Conservation (phyloP, 2,113 vertebrate genomes). For the Chunga burmeisteri region DNA sequence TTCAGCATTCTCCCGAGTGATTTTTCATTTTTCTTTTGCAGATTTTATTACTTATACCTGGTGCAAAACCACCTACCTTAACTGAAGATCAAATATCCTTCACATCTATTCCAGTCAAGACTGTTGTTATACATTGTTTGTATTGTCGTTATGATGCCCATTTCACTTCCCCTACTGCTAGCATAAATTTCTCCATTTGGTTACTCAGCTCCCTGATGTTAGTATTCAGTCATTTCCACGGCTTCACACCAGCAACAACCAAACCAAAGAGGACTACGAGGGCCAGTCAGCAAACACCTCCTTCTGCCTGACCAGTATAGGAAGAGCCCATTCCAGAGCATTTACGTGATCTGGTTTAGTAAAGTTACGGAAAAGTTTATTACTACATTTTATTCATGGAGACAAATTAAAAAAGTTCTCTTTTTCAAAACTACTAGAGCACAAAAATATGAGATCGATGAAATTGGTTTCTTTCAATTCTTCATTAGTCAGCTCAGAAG, state of each 20-base stretch:
- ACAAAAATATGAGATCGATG: neutral
- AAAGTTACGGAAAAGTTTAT: neutral
- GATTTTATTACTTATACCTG: neutral
- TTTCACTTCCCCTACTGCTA: neutral
- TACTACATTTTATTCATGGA: neutral
- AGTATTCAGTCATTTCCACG: neutral
- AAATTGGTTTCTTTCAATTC: neutral
- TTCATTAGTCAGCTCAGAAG: neutral
- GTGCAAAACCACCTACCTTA: neutral
- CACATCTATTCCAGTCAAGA: neutral
- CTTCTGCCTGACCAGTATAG: neutral
- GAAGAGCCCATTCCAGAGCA: neutral
- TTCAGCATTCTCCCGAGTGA: neutral
- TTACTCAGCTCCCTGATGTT: neutral
- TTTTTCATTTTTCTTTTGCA: neutral
- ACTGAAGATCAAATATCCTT: neutral
- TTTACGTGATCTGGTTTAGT: neutral
- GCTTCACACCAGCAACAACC: neutral
- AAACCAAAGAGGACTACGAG: neutral
- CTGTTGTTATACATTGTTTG: neutral
- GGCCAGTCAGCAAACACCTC: neutral
- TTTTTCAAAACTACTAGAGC: neutral
- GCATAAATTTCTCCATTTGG: neutral
- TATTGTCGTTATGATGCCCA: neutral
- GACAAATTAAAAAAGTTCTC: neutral